Percentiles rank a stretch among this genome's conserved stretches.
Conservation (phyloP, 2,888 invertebrate species). For the Agrochola lota region DNA sequence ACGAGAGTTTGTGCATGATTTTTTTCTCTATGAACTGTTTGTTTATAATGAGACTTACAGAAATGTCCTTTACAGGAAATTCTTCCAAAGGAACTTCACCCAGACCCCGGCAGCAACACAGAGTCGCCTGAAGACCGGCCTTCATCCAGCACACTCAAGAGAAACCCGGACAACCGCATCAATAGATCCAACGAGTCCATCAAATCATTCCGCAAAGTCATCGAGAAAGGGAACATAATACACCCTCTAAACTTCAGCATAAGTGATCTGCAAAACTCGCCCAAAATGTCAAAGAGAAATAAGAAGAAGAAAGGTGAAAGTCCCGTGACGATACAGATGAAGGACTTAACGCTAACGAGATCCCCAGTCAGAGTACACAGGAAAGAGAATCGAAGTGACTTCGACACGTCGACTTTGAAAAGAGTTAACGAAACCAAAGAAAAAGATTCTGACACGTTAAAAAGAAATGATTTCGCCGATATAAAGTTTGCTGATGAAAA, state of each 20-base stretch:
- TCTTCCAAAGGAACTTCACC: conserved; percentile 85
- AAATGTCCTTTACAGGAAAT: conserved; percentile 82
- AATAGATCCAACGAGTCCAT: conserved; percentile 83
- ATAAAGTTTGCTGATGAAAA: conserved; percentile 94
- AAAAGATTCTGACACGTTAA: conserved; percentile 88
- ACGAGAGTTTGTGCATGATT: background rate
- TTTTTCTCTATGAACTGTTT: background rate
- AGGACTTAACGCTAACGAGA: conserved; percentile 82
- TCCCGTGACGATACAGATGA: conserved; percentile 83
- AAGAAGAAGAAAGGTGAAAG: conserved; percentile 81
- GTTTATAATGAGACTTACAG: background rate
- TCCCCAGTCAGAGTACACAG: conserved; percentile 85
- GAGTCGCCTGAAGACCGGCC: conserved; percentile 92
- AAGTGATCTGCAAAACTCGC: conserved; percentile 85
- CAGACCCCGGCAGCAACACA: conserved; percentile 92
- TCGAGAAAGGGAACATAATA: conserved; percentile 85
- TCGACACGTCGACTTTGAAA: conserved; percentile 87
- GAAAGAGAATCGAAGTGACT: conserved; percentile 76
- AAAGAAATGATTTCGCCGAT: conserved; percentile 91
- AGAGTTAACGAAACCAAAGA: conserved; percentile 93
- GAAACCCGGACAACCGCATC: conserved; percentile 77
- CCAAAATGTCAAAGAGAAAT: conserved; percentile 79
- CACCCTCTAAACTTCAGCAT: conserved; percentile 89
- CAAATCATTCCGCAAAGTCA: conserved; percentile 80
- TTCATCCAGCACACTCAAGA: conserved; percentile 82